Evolutionary conservation across 2,888 invertebrate species (phyloP), one percentile per base, ranked within the genome.

Genomic region (Epirrita christyi): DNA sequence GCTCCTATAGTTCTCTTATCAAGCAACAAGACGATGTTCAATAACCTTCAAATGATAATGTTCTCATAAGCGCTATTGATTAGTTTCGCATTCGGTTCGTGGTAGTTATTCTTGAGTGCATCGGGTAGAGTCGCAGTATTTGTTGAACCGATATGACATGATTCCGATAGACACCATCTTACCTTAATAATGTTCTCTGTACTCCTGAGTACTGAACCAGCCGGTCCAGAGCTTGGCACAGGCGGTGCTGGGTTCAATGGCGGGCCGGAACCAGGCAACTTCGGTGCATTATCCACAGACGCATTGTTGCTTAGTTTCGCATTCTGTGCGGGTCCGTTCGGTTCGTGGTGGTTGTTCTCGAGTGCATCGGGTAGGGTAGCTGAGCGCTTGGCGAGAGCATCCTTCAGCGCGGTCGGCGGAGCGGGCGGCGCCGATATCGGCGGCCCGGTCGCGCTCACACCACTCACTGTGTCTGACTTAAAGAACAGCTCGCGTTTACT

Each of bases 401-500:
- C 92, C 81, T 93, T 89, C 75, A 93, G 88, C 67, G 89, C 84
- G 56, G 93, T 86, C 62, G 93, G 88, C 61, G 89, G 93, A 77
- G 85, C 93, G 65, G 86, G 92, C 76, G 84, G 91, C 71, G 86
- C 92, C 74, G 77, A 73, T 61, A 71, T 72, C 55, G 89, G 86
- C 65, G 88, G 80, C 53, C 86, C 86, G 63, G 86, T 76, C 55
- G 83, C 77, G 70, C 83, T 83, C 70, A 77, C 93, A 75, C 93
- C 83, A 73, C 93, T 93, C 80, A 93, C 88, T 41, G 93, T 92
- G 71, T 94, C 94, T 63, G 94, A 94, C 86, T 96, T 96, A 92
- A 97, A 97, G 92, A 97, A 97, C 92, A 96, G 94, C 93, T 97
- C 97, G 74, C 97, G 94, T 93, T 97, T 97, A 84, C 94, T 95